Conservation (phyloP, 2,888 invertebrate species). For the Dinocampus coccinellae region DNA sequence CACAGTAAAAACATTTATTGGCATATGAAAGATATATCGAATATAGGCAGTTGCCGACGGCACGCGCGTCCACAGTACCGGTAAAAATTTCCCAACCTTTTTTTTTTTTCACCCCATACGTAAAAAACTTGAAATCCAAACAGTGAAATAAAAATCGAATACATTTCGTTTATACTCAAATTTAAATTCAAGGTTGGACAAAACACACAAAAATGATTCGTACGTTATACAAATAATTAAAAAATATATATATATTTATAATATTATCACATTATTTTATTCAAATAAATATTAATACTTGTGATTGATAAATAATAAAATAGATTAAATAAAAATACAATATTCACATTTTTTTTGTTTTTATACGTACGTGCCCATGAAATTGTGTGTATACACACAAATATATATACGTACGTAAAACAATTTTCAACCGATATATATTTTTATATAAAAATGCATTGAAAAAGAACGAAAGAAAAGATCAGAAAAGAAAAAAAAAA, state of each 20-base stretch:
- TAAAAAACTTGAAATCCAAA: not conserved
- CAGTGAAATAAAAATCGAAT: not conserved
- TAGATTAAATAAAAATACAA: not conserved
- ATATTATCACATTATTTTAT: no score
- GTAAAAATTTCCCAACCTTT: slow-evolving; percentile 5
- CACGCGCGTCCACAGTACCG: slow-evolving; percentile 43
- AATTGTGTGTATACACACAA: slow-evolving; percentile 31
- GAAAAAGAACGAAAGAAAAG: slow-evolving; percentile 19
- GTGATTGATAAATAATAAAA: not conserved
- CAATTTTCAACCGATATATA: slow-evolving; percentile 20
- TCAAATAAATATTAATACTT: no score
- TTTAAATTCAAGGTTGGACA: not conserved
- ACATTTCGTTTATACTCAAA: not conserved
- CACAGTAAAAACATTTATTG: slow-evolving; percentile 56
- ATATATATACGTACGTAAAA: not conserved
- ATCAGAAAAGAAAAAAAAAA: not conserved
- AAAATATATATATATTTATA: no score
- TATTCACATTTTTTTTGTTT: not conserved
- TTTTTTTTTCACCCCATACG: not conserved
- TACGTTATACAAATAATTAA: no score
- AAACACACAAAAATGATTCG: not conserved
- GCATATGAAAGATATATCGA: slow-evolving; percentile 44
- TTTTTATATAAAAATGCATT: slow-evolving; percentile 33
- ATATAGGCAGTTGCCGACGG: slow-evolving; percentile 54
- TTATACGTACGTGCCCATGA: not conserved